Conservation (phyloP, 2,113 vertebrate species). For the Haplochromis vanheusdeni region DNA sequence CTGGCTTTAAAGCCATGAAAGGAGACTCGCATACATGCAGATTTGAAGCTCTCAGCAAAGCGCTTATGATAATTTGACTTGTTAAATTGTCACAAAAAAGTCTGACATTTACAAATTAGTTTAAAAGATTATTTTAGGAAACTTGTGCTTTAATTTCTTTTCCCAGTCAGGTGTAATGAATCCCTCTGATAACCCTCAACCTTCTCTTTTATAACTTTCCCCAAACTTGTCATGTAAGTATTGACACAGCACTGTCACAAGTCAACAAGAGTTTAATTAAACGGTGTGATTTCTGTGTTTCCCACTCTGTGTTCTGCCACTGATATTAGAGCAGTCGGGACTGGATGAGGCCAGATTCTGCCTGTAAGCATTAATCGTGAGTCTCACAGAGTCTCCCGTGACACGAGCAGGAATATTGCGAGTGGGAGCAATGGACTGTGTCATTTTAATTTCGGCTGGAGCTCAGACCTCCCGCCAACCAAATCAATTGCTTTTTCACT, state of each 20-base stretch:
- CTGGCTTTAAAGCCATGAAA: background rate
- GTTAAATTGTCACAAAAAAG: background rate
- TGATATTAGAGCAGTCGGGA: background rate
- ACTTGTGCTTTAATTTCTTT: background rate
- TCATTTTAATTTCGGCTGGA: constrained; percentile 62
- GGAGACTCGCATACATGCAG: background rate
- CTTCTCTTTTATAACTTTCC: background rate
- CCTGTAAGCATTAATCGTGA: constrained; percentile 43
- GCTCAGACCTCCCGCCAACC: constrained; percentile 54
- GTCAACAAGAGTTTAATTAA: constrained; percentile 38
- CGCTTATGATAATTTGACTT: background rate
- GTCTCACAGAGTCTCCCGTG: constrained; percentile 13
- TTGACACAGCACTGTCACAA: background rate
- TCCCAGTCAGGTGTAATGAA: background rate
- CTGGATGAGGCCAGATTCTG: constrained; percentile 20
- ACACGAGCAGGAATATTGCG: constrained; percentile 40
- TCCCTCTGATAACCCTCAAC: background rate
- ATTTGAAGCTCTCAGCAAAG: background rate
- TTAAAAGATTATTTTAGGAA: background rate
- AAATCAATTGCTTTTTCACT: constrained; percentile 51
- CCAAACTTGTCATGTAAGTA: background rate
- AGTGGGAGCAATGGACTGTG: constrained; percentile 58
- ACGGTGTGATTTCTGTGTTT: background rate
- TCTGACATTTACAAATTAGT: background rate
- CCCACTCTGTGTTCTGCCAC: background rate